A percentile compares a stretch with the other conserved stretches of the same genome.
These are phyloP conservation scores for Amazona ochrocephala DNA, from an alignment of 2,797 vertebrate genomes.

Conservation along the genomic window DNA sequence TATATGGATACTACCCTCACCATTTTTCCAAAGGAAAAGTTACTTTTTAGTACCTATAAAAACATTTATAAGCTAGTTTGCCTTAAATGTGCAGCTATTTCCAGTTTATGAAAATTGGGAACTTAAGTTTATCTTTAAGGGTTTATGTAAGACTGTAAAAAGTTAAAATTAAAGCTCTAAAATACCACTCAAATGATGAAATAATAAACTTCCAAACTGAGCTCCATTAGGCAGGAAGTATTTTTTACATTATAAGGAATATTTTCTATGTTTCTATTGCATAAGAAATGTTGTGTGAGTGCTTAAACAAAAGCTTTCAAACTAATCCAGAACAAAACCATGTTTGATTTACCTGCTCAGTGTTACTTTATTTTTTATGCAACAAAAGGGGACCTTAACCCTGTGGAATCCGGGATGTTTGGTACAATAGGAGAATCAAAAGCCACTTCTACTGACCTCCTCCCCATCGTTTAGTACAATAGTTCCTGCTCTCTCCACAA, in stretches of 20 bases:
- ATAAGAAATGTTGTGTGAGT: background rate
- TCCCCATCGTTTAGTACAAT: conserved; percentile 96
- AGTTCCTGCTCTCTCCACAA: conserved; percentile 96
- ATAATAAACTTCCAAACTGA: background rate
- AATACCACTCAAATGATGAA: background rate
- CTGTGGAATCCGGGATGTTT: background rate
- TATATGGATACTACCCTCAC: background rate
- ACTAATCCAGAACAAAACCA: background rate
- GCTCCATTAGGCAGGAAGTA: background rate
- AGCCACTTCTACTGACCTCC: conserved; percentile 84
- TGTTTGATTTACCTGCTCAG: background rate
- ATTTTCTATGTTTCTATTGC: background rate
- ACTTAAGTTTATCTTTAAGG: background rate
- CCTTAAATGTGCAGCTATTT: background rate
- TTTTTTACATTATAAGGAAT: background rate
- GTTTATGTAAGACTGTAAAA: background rate
- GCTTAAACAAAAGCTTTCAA: background rate
- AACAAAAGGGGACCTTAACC: background rate
- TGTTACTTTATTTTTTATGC: background rate
- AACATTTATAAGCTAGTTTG: background rate
- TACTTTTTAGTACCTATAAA: background rate
- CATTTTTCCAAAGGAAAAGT: background rate
- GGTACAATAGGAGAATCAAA: background rate
- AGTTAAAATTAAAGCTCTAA: background rate
- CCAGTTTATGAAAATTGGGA: background rate